Evolutionary conservation across 2,113 vertebrate genomes (phyloP).

Genomic region (Tragelaphus imberbis): DNA sequence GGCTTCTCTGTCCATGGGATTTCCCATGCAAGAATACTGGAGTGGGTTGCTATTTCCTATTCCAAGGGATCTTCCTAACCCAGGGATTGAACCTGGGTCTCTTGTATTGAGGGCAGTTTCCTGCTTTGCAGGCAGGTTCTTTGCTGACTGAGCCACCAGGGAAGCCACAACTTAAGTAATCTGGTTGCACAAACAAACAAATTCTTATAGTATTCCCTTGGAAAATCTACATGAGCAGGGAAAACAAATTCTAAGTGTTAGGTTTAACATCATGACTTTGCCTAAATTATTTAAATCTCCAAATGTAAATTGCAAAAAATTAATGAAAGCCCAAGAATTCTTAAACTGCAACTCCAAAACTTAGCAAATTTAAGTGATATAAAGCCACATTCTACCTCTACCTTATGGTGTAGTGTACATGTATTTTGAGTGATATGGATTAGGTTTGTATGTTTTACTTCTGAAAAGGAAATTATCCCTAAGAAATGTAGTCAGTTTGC

Average conservation of each 20-base stretch:
- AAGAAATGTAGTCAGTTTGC: conserved; percentile 25
- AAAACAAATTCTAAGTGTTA: neutral
- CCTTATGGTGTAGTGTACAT: neutral
- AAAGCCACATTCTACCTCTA: neutral
- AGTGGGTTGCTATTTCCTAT: neutral
- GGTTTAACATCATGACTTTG: neutral
- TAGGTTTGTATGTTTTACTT: conserved; percentile 32
- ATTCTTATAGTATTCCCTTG: neutral
- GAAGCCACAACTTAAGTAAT: neutral
- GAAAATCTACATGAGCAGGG: neutral
- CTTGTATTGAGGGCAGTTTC: neutral
- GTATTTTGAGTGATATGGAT: conserved; percentile 38
- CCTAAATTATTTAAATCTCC: conserved; percentile 2
- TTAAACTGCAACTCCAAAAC: neutral
- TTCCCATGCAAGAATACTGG: neutral
- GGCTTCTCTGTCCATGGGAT: neutral
- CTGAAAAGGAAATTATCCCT: conserved; percentile 44
- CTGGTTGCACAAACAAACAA: neutral
- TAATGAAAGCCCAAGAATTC: neutral
- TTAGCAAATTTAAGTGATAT: conserved; percentile 12
- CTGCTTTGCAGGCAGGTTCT: neutral
- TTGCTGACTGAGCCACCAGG: neutral
- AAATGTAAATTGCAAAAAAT: conserved; percentile 1
- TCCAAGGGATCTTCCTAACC: neutral
- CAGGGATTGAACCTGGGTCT: neutral